A percentile compares a stretch with the other conserved stretches of the same genome.
Evolutionary conservation across 2,113 vertebrate genomes (phyloP).

Genomic region (Eonycteris spelaea): DNA sequence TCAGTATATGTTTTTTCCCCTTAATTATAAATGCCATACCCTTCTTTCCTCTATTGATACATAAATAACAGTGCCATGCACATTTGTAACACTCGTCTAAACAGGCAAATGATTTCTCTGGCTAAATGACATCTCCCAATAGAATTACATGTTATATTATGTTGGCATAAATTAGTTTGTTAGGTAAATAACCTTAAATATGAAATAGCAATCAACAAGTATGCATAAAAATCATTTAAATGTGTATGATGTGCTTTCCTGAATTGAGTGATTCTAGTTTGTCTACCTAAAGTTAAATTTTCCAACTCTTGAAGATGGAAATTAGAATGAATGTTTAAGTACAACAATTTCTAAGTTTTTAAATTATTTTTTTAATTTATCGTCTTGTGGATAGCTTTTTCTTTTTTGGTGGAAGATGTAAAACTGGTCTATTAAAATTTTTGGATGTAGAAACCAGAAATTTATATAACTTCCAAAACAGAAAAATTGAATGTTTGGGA

Average conservation of each 20-base stretch:
- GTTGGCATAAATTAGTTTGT: constrained; percentile 63
- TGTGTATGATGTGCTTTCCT: constrained; percentile 32
- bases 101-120: constrained; percentile 54
- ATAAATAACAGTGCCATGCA: constrained; percentile 35
- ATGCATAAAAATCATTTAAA: constrained; percentile 64
- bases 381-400: background rate
- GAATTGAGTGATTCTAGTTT: constrained; percentile 64
- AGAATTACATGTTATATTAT: constrained; percentile 50
- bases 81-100: constrained; percentile 42
- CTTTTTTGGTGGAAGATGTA: background rate
- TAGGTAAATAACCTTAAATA: constrained; percentile 71
- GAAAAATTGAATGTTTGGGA: constrained; percentile 14
- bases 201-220: constrained; percentile 72
- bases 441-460: constrained; percentile 14
- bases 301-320: constrained; percentile 47
- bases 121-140: constrained; percentile 51
- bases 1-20: background rate
- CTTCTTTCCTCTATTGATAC: constrained; percentile 42
- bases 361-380: constrained; percentile 43
- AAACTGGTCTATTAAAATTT: constrained; percentile 29
- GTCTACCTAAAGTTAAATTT: constrained; percentile 50
- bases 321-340: constrained; percentile 58
- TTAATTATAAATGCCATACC: constrained; percentile 52
- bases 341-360: constrained; percentile 46
- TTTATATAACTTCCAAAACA: constrained; percentile 16